A percentile compares a stretch with the other conserved stretches of the same genome.
These are phyloP conservation scores for Labrus mixtus DNA, from an alignment of 2,113 vertebrate genomes.

Conservation along the genomic window DNA sequence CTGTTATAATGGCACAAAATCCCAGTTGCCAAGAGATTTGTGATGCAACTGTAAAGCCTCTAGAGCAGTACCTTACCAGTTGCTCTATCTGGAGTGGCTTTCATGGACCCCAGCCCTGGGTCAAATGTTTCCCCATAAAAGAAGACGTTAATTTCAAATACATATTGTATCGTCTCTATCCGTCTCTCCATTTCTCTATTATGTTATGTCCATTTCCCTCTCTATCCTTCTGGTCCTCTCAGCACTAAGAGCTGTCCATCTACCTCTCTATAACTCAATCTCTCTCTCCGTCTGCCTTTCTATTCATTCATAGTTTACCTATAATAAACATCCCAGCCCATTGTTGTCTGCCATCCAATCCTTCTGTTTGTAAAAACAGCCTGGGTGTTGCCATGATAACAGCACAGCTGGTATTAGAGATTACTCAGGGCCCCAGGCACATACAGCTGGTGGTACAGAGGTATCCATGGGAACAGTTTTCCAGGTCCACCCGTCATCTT, in stretches of 20 bases:
- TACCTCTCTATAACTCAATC: too few relatives aligned
- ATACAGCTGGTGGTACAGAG: slow-evolving; percentile 31
- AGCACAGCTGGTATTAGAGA: slow-evolving; percentile 58
- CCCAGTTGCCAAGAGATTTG: slow-evolving; percentile 10
- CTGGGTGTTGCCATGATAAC: slow-evolving; percentile 50
- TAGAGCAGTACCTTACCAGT: slow-evolving; percentile 6
- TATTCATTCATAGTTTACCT: slow-evolving; percentile 17
- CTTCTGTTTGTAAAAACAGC: slow-evolving; percentile 42
- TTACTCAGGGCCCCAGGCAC: slow-evolving; percentile 22
- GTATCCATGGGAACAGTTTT: slow-evolving; percentile 50
- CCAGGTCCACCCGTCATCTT: slow-evolving; percentile 11
- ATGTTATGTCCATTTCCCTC: too few relatives aligned
- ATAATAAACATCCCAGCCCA: background rate
- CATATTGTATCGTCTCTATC: background rate
- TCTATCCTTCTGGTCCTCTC: background rate
- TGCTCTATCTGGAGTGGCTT: background rate
- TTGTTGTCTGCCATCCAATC: background rate
- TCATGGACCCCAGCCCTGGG: background rate
- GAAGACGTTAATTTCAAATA: background rate
- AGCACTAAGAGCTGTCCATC: too few relatives aligned
- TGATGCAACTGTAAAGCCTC: slow-evolving; percentile 34
- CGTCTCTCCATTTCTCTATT: background rate
- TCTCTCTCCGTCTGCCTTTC: background rate
- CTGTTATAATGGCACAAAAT: background rate
- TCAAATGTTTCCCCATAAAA: background rate